Base-by-base conservation (phyloP, 2,888 invertebrate species). In the Sphecodes monilicornis region DNA sequence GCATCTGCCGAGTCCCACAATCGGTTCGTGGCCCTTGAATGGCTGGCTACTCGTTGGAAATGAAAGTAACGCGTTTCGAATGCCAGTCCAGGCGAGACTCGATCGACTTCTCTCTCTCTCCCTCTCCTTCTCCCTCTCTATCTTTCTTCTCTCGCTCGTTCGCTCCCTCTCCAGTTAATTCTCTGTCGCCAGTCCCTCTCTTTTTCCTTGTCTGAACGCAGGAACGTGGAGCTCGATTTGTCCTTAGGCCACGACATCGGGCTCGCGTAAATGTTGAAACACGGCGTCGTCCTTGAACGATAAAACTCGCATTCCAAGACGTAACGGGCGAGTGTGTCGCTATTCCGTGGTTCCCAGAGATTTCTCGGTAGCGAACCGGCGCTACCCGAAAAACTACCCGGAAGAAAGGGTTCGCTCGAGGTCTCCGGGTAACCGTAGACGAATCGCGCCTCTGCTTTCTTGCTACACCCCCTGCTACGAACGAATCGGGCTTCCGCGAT, bases 281-380 rank as follows among this genome's bases (percentile, higher is more conserved):
- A 89, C 69, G 90, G 81, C 82, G 82, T 90, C 91, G 93, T 93
- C 93, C 93, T 93, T 93, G 93, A 92, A 91, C 91, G 92, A 91
- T 91, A 91, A 91, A 91, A 83, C 89, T 87, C 71, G 82, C 88
- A 91, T 91, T 91, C 91, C 88, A 29, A 71, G 46, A 73, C 68
- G 73, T 36, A 60, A 50, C 50, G 32, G 43, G 50, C 39, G 66
- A 39, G 57, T 39, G 68, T 29, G 73, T 41, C 69, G 32, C 32
- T 76, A 64, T 60, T 68, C 76, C 60, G 11, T 32, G 29, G 54
- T 74, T 74, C 76, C 75, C 72, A n/a, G 70, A 69, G 50, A 64
- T 84, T 78, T 26, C 50, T 54, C 43, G 22, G 32, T 36, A 39
- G 6, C 10, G n/a, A 11, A n/a, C 54, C 54, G 54, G 54, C 54